Evolutionary conservation across 23 tunicate species (phyloP).

Genomic region (Oikopleura albicans): DNA sequence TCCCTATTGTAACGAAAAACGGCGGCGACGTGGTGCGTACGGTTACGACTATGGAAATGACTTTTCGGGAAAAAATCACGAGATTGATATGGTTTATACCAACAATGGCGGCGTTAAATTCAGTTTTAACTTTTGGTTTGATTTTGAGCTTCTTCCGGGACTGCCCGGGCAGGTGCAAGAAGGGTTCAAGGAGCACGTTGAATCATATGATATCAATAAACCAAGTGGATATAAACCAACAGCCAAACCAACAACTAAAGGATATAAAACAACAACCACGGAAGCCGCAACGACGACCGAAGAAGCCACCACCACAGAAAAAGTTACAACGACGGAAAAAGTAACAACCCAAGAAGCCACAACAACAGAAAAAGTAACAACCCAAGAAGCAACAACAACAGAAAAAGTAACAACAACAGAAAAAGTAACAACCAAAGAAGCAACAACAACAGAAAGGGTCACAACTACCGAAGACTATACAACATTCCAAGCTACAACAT

Average conservation of each 20-base stretch:
- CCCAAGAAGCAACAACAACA: background rate
- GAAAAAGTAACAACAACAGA: background rate
- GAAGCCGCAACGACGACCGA: background rate
- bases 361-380: background rate
- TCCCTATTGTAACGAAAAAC: background rate
- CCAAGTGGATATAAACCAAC: no score
- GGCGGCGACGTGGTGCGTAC: background rate
- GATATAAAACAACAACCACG: background rate
- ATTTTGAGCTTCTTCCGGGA: background rate
- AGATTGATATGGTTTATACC: background rate
- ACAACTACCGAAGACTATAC: background rate
- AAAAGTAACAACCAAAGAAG: background rate
- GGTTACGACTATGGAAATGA: background rate
- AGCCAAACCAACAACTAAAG: no score
- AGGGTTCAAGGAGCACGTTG: background rate
- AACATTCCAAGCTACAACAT: background rate
- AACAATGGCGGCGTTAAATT: slow-evolving; percentile 12
- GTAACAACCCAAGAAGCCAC: background rate
- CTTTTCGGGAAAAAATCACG: background rate
- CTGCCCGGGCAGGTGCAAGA: background rate
- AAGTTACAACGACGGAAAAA: background rate
- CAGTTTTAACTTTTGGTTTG: slow-evolving; percentile 10
- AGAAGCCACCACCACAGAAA: background rate
- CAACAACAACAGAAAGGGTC: background rate
- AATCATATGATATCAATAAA: background rate